These are phyloP conservation scores for Ophioderma brevispina DNA, from an alignment of 35 echinoderm and acorn worm species.

Conservation along the genomic window DNA sequence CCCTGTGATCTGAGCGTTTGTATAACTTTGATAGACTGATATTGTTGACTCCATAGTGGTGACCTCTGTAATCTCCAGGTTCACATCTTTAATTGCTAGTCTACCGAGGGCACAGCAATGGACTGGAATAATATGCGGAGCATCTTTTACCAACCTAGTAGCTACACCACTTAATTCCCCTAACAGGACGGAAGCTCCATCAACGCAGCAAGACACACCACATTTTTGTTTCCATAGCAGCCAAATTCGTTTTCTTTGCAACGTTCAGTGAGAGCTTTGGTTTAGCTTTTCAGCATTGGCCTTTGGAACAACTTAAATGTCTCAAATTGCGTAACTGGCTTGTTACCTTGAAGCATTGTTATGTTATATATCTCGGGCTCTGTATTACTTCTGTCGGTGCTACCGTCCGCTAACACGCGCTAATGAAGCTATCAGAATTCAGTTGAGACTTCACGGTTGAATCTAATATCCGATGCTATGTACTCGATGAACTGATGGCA, in stretches of 20 bases:
- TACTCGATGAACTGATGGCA: too few relatives aligned
- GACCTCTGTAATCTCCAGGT: neutral
- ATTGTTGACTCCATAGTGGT: neutral
- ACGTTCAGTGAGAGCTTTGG: neutral
- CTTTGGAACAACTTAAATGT: neutral
- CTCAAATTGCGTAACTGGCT: neutral
- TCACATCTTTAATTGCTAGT: conserved; percentile 9
- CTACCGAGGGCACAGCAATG: conserved; percentile 16
- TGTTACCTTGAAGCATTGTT: neutral
- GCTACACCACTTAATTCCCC: neutral
- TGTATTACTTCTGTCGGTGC: conserved; percentile 7
- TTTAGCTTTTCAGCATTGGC: neutral
- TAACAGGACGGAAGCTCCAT: neutral
- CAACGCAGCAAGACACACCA: conserved; percentile 15
- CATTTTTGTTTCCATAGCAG: neutral
- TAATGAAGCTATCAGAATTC: too few relatives aligned
- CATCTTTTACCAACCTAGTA: neutral
- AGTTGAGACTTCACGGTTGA: too few relatives aligned
- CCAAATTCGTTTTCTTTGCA: conserved; percentile 2
- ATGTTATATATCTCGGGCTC: conserved; percentile 9
- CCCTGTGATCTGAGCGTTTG: neutral
- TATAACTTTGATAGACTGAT: conserved; percentile 6
- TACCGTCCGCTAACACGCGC: neutral
- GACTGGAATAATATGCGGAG: neutral
- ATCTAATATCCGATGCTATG: too few relatives aligned